These are phyloP conservation scores for Drosophila kepulauana DNA, from an alignment of 1,140 invertebrate genomes.

Conservation along the genomic window DNA sequence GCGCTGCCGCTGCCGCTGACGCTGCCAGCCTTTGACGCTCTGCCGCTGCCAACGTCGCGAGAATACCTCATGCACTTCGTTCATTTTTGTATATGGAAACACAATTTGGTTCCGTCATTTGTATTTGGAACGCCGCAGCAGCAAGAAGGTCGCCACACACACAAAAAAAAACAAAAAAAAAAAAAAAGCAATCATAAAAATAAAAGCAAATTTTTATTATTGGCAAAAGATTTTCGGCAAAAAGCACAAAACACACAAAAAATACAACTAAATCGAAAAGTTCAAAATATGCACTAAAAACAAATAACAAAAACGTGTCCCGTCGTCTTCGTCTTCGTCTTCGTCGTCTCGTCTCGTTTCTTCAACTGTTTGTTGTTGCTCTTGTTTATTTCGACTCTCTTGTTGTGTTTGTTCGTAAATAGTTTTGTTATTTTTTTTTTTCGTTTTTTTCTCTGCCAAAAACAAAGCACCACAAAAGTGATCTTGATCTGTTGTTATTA, in stretches of 20 bases:
- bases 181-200: too few species aligned
- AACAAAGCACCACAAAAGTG: slow-evolving; percentile 47
- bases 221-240: slow-evolving; percentile 48
- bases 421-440: slow-evolving; percentile 32
- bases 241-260: slow-evolving; percentile 27
- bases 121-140: slow-evolving; percentile 56
- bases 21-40: slow-evolving; percentile 10
- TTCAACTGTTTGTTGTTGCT: slow-evolving; percentile 38
- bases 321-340: neutral
- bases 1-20: slow-evolving; percentile 8
- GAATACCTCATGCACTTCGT: slow-evolving; percentile 35
- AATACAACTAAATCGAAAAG: slow-evolving; percentile 16
- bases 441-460: slow-evolving; percentile 14
- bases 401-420: slow-evolving; percentile 50
- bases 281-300: slow-evolving; percentile 44
- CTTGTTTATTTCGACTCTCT: neutral
- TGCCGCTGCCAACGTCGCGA: slow-evolving; percentile 11
- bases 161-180: too few species aligned
- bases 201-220: slow-evolving; percentile 41
- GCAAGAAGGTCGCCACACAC: slow-evolving; percentile 44
- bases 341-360: slow-evolving; percentile 23
- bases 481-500: slow-evolving; percentile 50
- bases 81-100: slow-evolving; percentile 52
- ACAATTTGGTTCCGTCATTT: slow-evolving; percentile 54
- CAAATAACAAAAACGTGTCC: slow-evolving; percentile 31